Evolutionary conservation across 2,888 invertebrate genomes (phyloP).

Genomic region (Syritta pipiens): DNA sequence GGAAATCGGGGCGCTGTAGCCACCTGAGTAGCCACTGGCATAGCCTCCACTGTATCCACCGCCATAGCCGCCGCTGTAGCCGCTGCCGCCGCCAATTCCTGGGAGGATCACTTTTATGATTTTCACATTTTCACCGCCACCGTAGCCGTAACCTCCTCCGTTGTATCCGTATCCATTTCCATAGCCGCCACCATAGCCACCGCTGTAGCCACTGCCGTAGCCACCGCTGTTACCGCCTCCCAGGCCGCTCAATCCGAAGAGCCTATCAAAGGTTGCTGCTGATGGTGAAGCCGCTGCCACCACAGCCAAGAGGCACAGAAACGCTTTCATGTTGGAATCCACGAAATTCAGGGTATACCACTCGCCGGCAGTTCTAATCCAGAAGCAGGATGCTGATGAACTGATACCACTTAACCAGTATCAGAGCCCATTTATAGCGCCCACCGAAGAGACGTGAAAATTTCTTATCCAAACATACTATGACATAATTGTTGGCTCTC

Average conservation of each 20-base stretch:
- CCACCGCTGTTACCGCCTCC: constrained; percentile 10
- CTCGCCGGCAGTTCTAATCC: constrained; percentile 35
- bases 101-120: too few species aligned
- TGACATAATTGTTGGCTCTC: constrained; percentile 49
- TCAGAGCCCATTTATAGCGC: constrained; percentile 50
- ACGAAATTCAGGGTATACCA: not conserved
- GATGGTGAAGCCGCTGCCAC: constrained; percentile 53
- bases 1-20: not conserved
- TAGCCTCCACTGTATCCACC: constrained; percentile 21
- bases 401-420: constrained; percentile 34
- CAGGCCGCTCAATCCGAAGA: constrained; percentile 21
- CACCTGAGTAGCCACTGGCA: constrained; percentile 7
- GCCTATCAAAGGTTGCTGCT: constrained; percentile 39
- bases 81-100: constrained; percentile 9
- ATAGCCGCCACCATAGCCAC: constrained; percentile 22
- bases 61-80: constrained; percentile 9
- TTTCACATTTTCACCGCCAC: too few species aligned
- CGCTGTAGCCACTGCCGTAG: constrained; percentile 1
- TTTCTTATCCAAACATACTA: constrained; percentile 51
- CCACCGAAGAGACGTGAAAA: constrained; percentile 39
- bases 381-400: constrained; percentile 35
- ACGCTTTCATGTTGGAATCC: constrained; percentile 61
- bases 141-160: constrained; percentile 5
- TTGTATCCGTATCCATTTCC: too few species aligned
- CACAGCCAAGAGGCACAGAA: constrained; percentile 57